A percentile compares a stretch with the other conserved stretches of the same genome.
Evolutionary conservation across 2,888 invertebrate genomes (phyloP).

Genomic region (Lasius platythorax): DNA sequence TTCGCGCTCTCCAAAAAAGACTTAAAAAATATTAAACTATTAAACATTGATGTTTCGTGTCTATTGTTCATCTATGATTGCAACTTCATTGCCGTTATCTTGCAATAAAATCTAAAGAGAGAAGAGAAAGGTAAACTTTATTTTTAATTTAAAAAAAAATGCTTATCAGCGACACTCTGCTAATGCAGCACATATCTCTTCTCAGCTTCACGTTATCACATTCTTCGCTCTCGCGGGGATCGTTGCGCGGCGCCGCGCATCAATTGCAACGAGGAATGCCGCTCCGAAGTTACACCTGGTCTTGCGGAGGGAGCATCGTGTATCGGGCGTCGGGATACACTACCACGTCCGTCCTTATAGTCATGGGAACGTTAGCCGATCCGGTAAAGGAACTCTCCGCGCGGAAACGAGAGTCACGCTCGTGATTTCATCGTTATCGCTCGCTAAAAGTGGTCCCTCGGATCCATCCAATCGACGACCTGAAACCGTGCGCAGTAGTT

Average conservation of each 20-base stretch:
- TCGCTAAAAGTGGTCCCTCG: constrained; percentile 65
- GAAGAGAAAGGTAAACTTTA: neutral
- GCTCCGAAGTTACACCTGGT: constrained; percentile 78
- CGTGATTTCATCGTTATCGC: constrained; percentile 72
- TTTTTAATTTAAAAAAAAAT: neutral
- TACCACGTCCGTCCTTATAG: constrained; percentile 64
- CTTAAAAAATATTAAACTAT: neutral
- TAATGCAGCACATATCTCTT: constrained; percentile 1
- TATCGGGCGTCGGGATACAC: constrained; percentile 59
- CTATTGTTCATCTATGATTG: neutral
- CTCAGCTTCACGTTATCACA: constrained; percentile 73
- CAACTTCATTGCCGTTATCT: neutral
- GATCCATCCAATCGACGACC: constrained; percentile 63
- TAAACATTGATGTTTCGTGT: neutral
- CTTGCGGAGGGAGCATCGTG: constrained; percentile 63
- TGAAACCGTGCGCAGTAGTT: constrained; percentile 59
- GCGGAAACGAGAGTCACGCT: constrained; percentile 72
- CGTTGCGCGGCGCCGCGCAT: constrained; percentile 79
- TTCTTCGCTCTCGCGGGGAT: constrained; percentile 76
- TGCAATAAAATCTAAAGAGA: neutral
- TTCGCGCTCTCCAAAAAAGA: neutral
- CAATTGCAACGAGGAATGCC: constrained; percentile 81
- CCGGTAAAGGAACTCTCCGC: constrained; percentile 58
- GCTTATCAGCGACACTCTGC: neutral
- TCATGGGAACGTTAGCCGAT: constrained; percentile 64